phyloP scores from a whole-genome alignment of 2,113 vertebrate species.

The Plestiodon gilberti region DNA sequence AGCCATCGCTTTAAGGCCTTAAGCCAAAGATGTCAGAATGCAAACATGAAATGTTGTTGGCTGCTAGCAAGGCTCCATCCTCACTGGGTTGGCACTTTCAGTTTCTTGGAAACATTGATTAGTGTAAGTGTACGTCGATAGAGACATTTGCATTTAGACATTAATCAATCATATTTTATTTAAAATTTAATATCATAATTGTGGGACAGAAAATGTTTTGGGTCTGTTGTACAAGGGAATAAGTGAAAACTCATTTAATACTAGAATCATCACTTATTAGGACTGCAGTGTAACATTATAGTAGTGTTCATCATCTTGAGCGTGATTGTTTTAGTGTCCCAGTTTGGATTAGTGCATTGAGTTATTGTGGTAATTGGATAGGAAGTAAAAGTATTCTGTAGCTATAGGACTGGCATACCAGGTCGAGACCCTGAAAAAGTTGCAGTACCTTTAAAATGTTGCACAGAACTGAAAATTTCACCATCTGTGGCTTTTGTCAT shows the following conservation, averaged over 20 bases:
- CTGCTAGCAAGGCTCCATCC: constrained; percentile 40
- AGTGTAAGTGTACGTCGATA: constrained; percentile 64
- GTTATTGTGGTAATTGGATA: neutral
- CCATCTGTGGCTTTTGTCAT: too few species aligned
- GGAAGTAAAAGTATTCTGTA: neutral
- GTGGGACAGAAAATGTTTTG: constrained; percentile 36
- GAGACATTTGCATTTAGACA: constrained; percentile 73
- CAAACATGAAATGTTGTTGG: constrained; percentile 49
- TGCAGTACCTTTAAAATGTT: neutral
- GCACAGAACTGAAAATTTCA: too few species aligned
- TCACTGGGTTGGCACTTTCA: constrained; percentile 48
- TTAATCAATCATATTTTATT: constrained; percentile 76
- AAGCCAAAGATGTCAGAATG: constrained; percentile 43
- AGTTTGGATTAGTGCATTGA: neutral
- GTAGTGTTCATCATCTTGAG: too few species aligned
- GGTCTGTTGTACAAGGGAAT: constrained; percentile 43
- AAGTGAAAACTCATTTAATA: constrained; percentile 42
- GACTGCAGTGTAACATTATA: constrained; percentile 9
- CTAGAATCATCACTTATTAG: constrained; percentile 29
- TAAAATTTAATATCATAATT: constrained; percentile 59
- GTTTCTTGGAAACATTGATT: constrained; percentile 76
- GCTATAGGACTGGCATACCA: neutral
- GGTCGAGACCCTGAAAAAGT: neutral
- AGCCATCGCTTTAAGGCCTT: constrained; percentile 49
- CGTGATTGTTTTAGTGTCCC: constrained; percentile 7